Evolutionary conservation across 2,113 vertebrate genomes (phyloP).

Genomic region (Mola mola): DNA sequence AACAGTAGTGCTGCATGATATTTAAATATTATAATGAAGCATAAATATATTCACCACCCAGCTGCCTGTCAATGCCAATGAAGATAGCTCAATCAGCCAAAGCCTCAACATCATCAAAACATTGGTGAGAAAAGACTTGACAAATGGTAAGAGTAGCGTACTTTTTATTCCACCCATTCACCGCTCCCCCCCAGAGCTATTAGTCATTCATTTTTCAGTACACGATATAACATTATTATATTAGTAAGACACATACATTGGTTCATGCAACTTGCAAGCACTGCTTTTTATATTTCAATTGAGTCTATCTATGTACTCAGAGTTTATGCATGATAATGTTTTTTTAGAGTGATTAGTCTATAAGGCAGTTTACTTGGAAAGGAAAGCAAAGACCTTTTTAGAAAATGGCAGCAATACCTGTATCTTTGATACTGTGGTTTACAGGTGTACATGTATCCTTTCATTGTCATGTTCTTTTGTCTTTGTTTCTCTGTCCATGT

Average conservation of each 20-base stretch:
- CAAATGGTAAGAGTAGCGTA: background rate
- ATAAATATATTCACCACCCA: background rate
- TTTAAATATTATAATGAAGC: too few relatives aligned
- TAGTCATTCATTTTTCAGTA: background rate
- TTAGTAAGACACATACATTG: too few relatives aligned
- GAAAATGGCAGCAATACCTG: background rate
- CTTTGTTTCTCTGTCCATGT: constrained; percentile 15
- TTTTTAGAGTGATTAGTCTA: constrained; percentile 15
- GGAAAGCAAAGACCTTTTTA: too few relatives aligned
- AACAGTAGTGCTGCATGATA: too few relatives aligned
- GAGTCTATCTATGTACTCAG: too few relatives aligned
- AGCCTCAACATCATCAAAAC: constrained; percentile 78
- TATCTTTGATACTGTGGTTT: background rate
- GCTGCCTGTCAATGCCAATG: constrained; percentile 34
- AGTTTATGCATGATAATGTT: constrained; percentile 11
- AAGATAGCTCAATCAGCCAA: constrained; percentile 43
- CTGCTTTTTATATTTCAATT: too few relatives aligned
- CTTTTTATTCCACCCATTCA: constrained; percentile 14
- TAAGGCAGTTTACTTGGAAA: too few relatives aligned
- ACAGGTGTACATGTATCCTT: background rate
- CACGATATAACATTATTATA: too few relatives aligned
- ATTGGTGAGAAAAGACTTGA: constrained; percentile 76
- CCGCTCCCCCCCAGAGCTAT: constrained; percentile 8
- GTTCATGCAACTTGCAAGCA: too few relatives aligned
- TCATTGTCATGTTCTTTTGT: background rate